Evolutionary conservation across 2,888 invertebrate genomes (phyloP).

Genomic region (Acleris literana): DNA sequence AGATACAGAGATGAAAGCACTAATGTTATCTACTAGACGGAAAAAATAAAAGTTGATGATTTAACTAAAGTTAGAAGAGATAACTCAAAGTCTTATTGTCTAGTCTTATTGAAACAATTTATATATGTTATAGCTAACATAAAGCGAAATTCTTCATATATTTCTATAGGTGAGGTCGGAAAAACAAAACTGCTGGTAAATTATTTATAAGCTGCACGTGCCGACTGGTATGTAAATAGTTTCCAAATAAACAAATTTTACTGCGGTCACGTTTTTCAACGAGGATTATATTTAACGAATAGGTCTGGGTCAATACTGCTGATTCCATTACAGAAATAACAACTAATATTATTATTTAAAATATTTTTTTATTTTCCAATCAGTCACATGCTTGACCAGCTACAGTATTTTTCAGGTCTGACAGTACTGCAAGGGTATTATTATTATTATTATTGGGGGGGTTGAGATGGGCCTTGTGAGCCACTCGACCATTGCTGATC

Average conservation of each 20-base stretch:
- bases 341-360: too few relatives aligned
- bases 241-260: not conserved
- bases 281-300: not conserved
- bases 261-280: not conserved
- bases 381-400: too few relatives aligned
- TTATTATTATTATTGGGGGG: too few relatives aligned
- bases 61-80: not conserved
- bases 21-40: too few relatives aligned
- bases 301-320: not conserved
- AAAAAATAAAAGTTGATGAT: not conserved
- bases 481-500: too few relatives aligned
- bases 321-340: too few relatives aligned
- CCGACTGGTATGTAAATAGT: not conserved
- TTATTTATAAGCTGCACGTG: conserved; percentile 11
- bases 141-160: not conserved
- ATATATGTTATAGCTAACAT: conserved; percentile 8
- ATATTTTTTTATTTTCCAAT: too few relatives aligned
- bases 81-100: too few relatives aligned
- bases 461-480: too few relatives aligned
- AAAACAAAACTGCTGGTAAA: conserved; percentile 5
- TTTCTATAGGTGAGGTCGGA: not conserved
- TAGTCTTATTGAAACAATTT: not conserved
- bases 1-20: too few relatives aligned
- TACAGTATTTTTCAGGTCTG: too few relatives aligned
- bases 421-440: too few relatives aligned